Percentiles rank a stretch among this genome's conserved stretches.
These are phyloP conservation scores for Etheostoma spectabile DNA, from an alignment of 2,113 vertebrate species.

Conservation along the genomic window DNA sequence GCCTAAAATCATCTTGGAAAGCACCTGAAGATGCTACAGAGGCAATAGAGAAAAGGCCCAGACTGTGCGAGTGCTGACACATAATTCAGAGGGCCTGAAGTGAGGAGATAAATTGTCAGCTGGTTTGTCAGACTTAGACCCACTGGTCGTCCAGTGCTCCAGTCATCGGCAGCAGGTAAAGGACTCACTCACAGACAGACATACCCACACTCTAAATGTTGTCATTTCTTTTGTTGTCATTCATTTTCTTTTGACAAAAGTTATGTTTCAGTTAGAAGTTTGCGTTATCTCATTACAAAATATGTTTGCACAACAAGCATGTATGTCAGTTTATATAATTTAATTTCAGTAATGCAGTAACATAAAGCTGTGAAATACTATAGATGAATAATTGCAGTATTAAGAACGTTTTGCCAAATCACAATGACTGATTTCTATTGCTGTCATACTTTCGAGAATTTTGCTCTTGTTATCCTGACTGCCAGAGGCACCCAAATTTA, in stretches of 20 bases:
- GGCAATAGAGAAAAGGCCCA: slow-evolving; percentile 12
- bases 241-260: slow-evolving; percentile 48
- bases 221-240: slow-evolving; percentile 6
- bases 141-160: not conserved
- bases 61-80: not conserved
- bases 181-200: slow-evolving; percentile 30
- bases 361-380: not conserved
- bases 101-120: slow-evolving; percentile 23
- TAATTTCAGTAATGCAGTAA: not conserved
- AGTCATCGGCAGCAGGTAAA: slow-evolving; percentile 37
- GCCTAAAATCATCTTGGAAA: slow-evolving; percentile 46
- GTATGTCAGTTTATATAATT: not conserved
- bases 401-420: not conserved
- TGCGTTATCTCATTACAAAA: not conserved
- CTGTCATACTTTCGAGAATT: not conserved
- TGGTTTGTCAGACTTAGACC: slow-evolving; percentile 21
- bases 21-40: slow-evolving; percentile 29
- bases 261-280: slow-evolving; percentile 16
- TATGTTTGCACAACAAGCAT: slow-evolving; percentile 20
- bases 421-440: not conserved
- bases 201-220: slow-evolving; percentile 29
- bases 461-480: slow-evolving; percentile 14
- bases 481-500: slow-evolving; percentile 67
- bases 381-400: not conserved
- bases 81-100: slow-evolving; percentile 23